Conservation (phyloP, 2,888 invertebrate genomes). For the Drosophila nigricruria region DNA sequence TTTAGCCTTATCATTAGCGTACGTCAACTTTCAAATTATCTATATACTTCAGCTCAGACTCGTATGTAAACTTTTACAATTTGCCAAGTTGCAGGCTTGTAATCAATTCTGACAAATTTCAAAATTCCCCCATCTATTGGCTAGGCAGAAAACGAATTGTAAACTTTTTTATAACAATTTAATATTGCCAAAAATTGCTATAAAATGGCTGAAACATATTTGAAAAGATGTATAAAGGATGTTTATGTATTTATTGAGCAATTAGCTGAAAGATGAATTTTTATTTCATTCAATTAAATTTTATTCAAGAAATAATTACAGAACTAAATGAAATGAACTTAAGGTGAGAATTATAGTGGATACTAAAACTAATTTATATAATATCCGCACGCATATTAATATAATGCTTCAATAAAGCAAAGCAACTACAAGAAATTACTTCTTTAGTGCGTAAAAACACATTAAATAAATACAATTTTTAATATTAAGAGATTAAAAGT, state of each 20-base stretch:
- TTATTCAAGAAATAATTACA: neutral
- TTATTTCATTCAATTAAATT: no score
- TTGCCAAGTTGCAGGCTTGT: conserved; percentile 19
- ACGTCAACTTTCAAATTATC: conserved; percentile 71
- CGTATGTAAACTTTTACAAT: conserved; percentile 11
- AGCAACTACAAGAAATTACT: no score
- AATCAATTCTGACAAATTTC: conserved; percentile 28
- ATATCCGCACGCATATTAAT: neutral
- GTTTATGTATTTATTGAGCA: neutral
- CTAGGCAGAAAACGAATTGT: neutral
- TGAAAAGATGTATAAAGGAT: neutral
- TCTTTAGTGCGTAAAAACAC: no score
- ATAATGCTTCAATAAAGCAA: no score
- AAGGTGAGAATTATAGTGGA: neutral
- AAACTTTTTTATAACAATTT: neutral
- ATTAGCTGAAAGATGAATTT: neutral
- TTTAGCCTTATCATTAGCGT: conserved; percentile 72
- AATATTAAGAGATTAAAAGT: no score
- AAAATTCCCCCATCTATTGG: neutral
- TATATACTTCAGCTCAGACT: conserved; percentile 9
- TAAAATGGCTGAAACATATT: neutral
- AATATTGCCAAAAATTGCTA: neutral
- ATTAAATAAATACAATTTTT: no score
- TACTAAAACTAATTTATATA: neutral
- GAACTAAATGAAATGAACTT: neutral